Conservation (phyloP, 1,140 invertebrate genomes). For the Bombus superbus region DNA sequence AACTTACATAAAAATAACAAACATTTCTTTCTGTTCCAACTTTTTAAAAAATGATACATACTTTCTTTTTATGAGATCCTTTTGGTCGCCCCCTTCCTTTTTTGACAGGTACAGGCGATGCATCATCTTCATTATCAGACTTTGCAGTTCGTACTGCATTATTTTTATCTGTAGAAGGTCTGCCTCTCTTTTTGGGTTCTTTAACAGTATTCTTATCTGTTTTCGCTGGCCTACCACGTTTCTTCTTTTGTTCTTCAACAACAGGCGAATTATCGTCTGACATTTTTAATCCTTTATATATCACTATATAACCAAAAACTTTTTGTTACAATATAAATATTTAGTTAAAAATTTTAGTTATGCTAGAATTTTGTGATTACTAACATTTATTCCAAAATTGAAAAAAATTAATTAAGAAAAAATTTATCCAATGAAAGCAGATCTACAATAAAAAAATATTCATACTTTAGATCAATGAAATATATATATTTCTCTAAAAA, state of each 20-base stretch:
- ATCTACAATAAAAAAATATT: conserved; percentile 7
- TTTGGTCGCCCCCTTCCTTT: conserved; percentile 82
- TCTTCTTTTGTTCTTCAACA: conserved; percentile 82
- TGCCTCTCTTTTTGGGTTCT: conserved; percentile 81
- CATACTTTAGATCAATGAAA: not conserved
- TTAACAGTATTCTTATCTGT: conserved; percentile 77
- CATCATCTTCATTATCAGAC: conserved; percentile 81
- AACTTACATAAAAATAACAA: not conserved
- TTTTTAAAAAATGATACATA: conserved; percentile 41
- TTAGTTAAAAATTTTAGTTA: not conserved
- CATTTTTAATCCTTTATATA: conserved; percentile 71
- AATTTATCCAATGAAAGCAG: not conserved
- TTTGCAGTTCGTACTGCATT: conserved; percentile 75
- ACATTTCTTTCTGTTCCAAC: not conserved
- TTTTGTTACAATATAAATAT: conserved; percentile 7
- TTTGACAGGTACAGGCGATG: conserved; percentile 80
- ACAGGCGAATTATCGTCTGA: conserved; percentile 81
- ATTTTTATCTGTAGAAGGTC: conserved; percentile 78
- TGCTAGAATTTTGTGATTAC: not conserved
- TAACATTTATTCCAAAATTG: not conserved
- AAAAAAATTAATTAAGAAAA: not conserved
- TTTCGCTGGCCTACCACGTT: conserved; percentile 80
- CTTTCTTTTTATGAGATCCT: conserved; percentile 82
- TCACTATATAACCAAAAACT: conserved; percentile 44
- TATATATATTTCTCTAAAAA: not conserved